A percentile compares a stretch with the other conserved stretches of the same genome.
These are phyloP conservation scores for Campoplex nolae DNA, from an alignment of 2,888 invertebrate species.

Conservation along the genomic window DNA sequence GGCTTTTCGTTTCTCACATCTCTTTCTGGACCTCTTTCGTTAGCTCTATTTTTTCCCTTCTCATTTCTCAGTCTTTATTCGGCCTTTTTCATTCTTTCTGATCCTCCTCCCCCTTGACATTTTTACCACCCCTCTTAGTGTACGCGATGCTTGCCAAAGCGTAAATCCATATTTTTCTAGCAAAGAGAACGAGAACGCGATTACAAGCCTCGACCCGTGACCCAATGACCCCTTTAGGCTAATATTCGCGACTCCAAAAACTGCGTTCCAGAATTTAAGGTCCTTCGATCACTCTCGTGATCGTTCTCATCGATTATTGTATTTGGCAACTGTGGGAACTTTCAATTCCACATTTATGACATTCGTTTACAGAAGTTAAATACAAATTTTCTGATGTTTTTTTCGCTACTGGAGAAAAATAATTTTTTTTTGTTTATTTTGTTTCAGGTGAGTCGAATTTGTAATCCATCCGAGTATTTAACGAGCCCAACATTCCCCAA, in stretches of 20 bases:
- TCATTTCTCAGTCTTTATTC: constrained; percentile 10
- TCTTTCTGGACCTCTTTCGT: constrained; percentile 10
- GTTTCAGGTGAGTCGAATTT: constrained; percentile 62
- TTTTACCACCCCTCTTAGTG: constrained; percentile 34
- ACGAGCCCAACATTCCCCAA: background rate
- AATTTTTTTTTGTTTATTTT: constrained; percentile 21
- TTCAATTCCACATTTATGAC: background rate
- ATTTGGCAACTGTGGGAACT: background rate
- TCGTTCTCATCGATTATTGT: constrained; percentile 39
- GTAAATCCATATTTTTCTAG: constrained; percentile 57
- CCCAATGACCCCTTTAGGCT: constrained; percentile 65
- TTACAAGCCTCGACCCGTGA: constrained; percentile 61
- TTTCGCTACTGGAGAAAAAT: background rate
- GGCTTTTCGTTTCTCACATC: constrained; percentile 52
- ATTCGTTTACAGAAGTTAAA: background rate
- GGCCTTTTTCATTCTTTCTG: constrained; percentile 53
- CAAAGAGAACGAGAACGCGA: constrained; percentile 63
- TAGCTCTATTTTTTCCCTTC: constrained; percentile 56
- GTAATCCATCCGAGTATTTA: background rate
- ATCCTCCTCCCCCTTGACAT: constrained; percentile 1
- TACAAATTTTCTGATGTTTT: background rate
- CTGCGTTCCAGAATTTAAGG: constrained; percentile 43
- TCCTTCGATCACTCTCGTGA: constrained; percentile 32
- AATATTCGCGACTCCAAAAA: constrained; percentile 54
- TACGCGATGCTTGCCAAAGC: constrained; percentile 64